Evolutionary conservation across 2,888 invertebrate genomes (phyloP).

Genomic region (Colostygia pectinataria): DNA sequence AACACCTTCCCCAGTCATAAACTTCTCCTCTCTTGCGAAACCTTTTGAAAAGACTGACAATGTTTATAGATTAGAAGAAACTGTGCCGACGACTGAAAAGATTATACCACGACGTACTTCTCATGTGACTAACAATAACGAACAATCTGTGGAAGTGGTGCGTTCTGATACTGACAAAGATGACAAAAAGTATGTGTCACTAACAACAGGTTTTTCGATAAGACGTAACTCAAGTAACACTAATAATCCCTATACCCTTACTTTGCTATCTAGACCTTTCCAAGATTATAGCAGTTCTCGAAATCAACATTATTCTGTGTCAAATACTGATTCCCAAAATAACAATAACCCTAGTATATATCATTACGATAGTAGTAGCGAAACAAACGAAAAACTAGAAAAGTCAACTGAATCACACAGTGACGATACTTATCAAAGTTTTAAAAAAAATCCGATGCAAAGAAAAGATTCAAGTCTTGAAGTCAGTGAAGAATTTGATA

Average conservation of each 20-base stretch:
- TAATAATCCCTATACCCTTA: conserved; percentile 73
- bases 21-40: conserved; percentile 75
- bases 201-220: conserved; percentile 79
- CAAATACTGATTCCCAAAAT: conserved; percentile 24
- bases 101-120: conserved; percentile 47
- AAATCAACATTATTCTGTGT: conserved; percentile 18
- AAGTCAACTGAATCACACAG: conserved; percentile 37
- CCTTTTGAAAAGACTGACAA: conserved; percentile 79
- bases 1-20: conserved; percentile 55
- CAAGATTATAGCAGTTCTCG: conserved; percentile 50
- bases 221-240: conserved; percentile 67
- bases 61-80: conserved; percentile 61
- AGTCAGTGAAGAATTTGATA: conserved; percentile 51
- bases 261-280: conserved; percentile 66
- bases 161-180: conserved; percentile 48
- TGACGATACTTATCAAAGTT: conserved; percentile 33
- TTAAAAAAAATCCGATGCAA: conserved; percentile 44
- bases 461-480: conserved; percentile 51
- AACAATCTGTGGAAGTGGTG: conserved; percentile 53
- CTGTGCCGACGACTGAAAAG: conserved; percentile 61
- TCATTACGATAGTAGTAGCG: conserved; percentile 48
- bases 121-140: conserved; percentile 61
- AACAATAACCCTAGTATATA: conserved; percentile 47
- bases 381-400: conserved; percentile 45
- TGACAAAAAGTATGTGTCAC: conserved; percentile 65